Conservation (phyloP, 2,888 invertebrate species). For the Tortrix viridana region DNA sequence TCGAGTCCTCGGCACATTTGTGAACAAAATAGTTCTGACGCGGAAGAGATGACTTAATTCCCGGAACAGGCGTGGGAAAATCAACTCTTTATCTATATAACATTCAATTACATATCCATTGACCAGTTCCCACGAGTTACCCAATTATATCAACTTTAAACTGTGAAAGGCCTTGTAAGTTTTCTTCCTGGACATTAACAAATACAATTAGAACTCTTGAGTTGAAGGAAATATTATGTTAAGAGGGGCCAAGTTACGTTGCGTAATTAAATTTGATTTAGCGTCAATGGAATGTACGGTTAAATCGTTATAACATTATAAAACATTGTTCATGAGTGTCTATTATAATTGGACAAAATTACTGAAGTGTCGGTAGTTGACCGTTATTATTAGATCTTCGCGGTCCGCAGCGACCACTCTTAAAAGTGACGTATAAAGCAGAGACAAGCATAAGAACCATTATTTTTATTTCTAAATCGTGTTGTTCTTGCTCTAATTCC, state of each 20-base stretch:
- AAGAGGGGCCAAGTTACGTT: not conserved
- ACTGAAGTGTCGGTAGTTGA: too few relatives aligned
- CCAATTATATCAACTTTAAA: conserved; percentile 31
- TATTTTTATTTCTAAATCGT: too few relatives aligned
- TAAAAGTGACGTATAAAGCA: too few relatives aligned
- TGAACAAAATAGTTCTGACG: conserved; percentile 4
- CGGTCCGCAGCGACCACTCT: too few relatives aligned
- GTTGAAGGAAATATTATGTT: not conserved
- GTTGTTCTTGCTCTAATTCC: too few relatives aligned
- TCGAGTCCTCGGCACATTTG: too few relatives aligned
- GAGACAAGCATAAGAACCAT: too few relatives aligned
- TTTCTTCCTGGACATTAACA: conserved; percentile 25
- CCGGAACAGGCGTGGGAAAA: conserved; percentile 36
- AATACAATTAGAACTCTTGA: not conserved
- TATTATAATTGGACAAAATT: too few relatives aligned
- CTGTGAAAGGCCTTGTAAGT: conserved; percentile 33
- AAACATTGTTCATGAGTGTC: too few relatives aligned
- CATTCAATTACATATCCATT: conserved; percentile 42
- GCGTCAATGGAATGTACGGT: conserved; percentile 15
- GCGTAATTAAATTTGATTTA: conserved; percentile 28
- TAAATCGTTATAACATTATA: too few relatives aligned
- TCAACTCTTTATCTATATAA: conserved; percentile 23
- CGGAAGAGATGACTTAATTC: conserved; percentile 30
- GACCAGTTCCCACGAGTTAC: conserved; percentile 40
- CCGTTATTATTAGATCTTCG: too few relatives aligned